A percentile compares a stretch with the other conserved stretches of the same genome.
Evolutionary conservation across 2,113 vertebrate genomes (phyloP).

Genomic region (Pelobates fuscus): DNA sequence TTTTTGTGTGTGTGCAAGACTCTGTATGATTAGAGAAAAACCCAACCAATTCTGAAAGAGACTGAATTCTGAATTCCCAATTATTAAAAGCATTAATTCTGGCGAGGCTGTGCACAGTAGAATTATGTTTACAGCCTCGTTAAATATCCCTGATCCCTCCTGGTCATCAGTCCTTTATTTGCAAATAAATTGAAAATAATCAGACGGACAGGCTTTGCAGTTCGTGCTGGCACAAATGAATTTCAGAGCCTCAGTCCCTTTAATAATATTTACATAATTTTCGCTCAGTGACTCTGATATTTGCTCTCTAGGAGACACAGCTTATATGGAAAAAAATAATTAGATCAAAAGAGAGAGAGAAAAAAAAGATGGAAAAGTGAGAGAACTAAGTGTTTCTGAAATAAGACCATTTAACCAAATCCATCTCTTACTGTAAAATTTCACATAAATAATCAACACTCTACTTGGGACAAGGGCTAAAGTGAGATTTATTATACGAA

Average conservation of each 20-base stretch:
- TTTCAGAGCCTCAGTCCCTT: constrained; percentile 96
- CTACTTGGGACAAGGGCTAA: neutral
- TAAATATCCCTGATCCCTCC: constrained; percentile 87
- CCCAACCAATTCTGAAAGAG: constrained; percentile 86
- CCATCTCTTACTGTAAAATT: neutral
- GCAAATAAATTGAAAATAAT: constrained; percentile 99
- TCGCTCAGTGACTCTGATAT: constrained; percentile 94
- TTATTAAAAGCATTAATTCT: constrained; percentile 99
- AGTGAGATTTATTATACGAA: constrained; percentile 9
- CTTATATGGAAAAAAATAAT: constrained; percentile 96
- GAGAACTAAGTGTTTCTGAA: constrained; percentile 49
- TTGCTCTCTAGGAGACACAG: constrained; percentile 93
- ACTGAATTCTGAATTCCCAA: constrained; percentile 93
- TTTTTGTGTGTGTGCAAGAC: constrained; percentile 50
- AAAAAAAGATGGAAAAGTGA: constrained; percentile 54
- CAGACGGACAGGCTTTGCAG: constrained; percentile 86
- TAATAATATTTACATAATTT: constrained; percentile 99
- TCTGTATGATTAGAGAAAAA: constrained; percentile 74
- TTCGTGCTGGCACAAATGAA: constrained; percentile 87
- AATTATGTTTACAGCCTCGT: constrained; percentile 86
- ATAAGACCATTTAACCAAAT: constrained; percentile 11
- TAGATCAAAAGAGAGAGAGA: constrained; percentile 84
- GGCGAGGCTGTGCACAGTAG: constrained; percentile 78
- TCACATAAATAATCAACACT: neutral
- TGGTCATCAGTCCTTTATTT: constrained; percentile 96